Evolutionary conservation across 2,113 vertebrate genomes (phyloP), one percentile per base, ranked within the genome.

Genomic region (Planiliza haematocheilus): DNA sequence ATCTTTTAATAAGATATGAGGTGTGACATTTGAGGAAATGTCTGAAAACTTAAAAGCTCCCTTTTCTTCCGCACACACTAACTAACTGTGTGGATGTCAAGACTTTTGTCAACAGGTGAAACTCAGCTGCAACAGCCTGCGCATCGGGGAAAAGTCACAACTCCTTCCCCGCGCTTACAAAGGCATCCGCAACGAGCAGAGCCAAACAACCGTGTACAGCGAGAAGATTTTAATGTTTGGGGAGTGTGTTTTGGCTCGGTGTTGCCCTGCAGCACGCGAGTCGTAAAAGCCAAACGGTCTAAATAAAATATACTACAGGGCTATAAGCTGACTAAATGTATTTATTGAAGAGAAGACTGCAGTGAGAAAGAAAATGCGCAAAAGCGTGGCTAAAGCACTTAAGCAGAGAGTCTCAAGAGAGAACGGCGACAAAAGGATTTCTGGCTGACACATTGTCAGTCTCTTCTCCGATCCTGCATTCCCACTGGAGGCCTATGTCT

Each of bases 361-460:
- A 34, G 52, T 13, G 21, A 7, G 0, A 0, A 34, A n/a, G 30
- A 36, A 56, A 16, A 45, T 62, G 50, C 16, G 43, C 70, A 46
- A 12, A 52, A 72, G 74, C 38, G 64, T 34, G 36, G 18, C 49
- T 38, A 42, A 71, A 85, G 74, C 83, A 79, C 75, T 83, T 81
- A 84, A 58, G 68, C 13, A 4, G 56, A 53, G 7, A 7, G 69
- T 46, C 73, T 50, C 82, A 37, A 73, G 73, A 78, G 81, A 83
- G 48, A 62, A 30, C 10, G 24, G 83, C 80, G 85, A 84, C 90
- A 89, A 88, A 89, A 87, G 83, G 84, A 70, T 83, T 87, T 79
- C 65, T 82, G 78, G 63, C 71, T 83, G 81, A 79, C 73, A 86
- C 73, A 24, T 61, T 81, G 80, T 76, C 80, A 83, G 77, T 77